Conservation (phyloP, 2,113 vertebrate genomes). For the Hippocampus abdominalis region DNA sequence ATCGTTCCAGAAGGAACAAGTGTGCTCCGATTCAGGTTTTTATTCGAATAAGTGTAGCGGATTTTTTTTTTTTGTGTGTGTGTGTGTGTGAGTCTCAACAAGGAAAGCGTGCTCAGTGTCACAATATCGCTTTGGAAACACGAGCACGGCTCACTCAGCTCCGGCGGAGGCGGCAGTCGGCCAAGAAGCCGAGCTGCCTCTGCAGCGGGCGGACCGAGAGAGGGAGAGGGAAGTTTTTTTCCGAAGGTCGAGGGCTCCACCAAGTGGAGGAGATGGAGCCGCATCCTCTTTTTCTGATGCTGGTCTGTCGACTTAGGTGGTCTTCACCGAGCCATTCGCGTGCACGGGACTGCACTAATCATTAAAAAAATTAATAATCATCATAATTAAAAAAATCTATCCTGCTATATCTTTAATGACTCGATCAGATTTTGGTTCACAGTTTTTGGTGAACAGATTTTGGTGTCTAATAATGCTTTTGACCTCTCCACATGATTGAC, state of each 20-base stretch:
- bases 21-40: background rate
- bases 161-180: constrained; percentile 41
- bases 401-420: too few relatives aligned
- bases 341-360: background rate
- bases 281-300: constrained; percentile 20
- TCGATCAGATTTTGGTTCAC: too few relatives aligned
- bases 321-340: background rate
- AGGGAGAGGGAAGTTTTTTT: constrained; percentile 10
- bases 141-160: constrained; percentile 56
- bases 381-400: too few relatives aligned
- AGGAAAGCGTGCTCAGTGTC: constrained; percentile 56
- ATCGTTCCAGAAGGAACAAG: background rate
- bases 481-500: background rate
- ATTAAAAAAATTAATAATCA: background rate
- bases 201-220: background rate
- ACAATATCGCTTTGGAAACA: constrained; percentile 62
- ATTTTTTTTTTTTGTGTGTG: constrained; percentile 7
- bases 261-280: constrained; percentile 60
- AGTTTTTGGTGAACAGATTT: too few relatives aligned
- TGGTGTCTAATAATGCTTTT: background rate
- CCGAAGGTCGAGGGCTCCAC: constrained; percentile 71
- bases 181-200: background rate
- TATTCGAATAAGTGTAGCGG: background rate
- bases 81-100: constrained; percentile 36
- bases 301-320: background rate